Evolutionary conservation across 2,797 vertebrate species (phyloP).

Genomic region (Takifugu rubripes): DNA sequence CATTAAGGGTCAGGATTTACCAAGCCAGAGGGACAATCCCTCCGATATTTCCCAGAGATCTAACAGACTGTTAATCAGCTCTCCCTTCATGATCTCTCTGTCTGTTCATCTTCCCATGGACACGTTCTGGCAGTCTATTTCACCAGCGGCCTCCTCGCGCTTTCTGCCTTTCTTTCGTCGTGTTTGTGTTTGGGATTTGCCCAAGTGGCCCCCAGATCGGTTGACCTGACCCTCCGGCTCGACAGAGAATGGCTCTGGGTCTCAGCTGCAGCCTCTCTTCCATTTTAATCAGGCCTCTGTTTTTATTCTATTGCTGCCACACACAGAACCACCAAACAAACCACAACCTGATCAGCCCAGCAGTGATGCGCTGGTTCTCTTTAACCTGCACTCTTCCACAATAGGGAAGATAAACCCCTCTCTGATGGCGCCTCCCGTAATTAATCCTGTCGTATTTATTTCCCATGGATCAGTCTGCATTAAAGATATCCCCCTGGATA

Average conservation of each 20-base stretch:
- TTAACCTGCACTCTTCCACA: constrained; percentile 46
- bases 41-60: constrained; percentile 72
- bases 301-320: constrained; percentile 32
- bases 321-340: constrained; percentile 24
- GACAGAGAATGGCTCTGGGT: constrained; percentile 49
- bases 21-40: constrained; percentile 49
- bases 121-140: constrained; percentile 51
- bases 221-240: constrained; percentile 72
- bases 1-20: constrained; percentile 69
- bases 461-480: constrained; percentile 64
- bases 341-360: constrained; percentile 43
- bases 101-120: constrained; percentile 76
- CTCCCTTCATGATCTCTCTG: constrained; percentile 78
- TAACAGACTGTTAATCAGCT: constrained; percentile 73
- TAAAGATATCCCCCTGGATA: constrained; percentile 56
- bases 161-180: constrained; percentile 63
- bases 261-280: constrained; percentile 59
- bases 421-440: constrained; percentile 43
- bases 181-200: constrained; percentile 79
- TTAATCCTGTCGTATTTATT: constrained; percentile 58
- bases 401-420: constrained; percentile 38
- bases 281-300: constrained; percentile 64
- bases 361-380: constrained; percentile 27
- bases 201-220: constrained; percentile 79
- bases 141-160: constrained; percentile 35